Conservation (phyloP, 2,797 vertebrate genomes). For the Falco columbarius region DNA sequence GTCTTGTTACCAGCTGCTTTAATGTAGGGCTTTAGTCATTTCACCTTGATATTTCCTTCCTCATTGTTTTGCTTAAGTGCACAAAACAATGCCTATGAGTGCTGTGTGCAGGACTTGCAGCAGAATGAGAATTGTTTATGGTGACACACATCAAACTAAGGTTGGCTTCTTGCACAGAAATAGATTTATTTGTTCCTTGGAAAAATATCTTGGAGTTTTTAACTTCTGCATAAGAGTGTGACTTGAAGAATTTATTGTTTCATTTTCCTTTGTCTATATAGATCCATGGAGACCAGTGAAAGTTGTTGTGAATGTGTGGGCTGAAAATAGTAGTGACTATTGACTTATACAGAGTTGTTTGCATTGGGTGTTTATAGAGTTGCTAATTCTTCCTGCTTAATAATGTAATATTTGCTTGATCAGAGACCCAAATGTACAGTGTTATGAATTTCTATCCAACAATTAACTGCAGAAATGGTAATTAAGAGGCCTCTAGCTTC, state of each 20-base stretch:
- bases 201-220: not conserved
- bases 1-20: slow-evolving; percentile 63
- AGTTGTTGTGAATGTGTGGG: not conserved
- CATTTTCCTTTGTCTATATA: not conserved
- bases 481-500: not conserved
- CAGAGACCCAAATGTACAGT: not conserved
- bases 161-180: not conserved
- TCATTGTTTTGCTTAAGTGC: not conserved
- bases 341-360: not conserved
- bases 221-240: not conserved
- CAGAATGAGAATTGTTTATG: not conserved
- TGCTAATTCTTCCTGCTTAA: not conserved
- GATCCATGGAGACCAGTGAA: not conserved
- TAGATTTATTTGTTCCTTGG: not conserved
- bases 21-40: slow-evolving; percentile 5
- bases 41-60: slow-evolving; percentile 63
- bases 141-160: not conserved
- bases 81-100: not conserved
- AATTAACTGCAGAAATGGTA: not conserved
- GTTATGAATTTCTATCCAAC: not conserved
- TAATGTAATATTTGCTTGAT: not conserved
- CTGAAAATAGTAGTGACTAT: not conserved
- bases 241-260: slow-evolving; percentile 32
- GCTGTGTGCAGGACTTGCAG: not conserved
- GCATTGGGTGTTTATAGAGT: not conserved